Percentiles rank a stretch among this genome's conserved stretches.
Evolutionary conservation across 1,140 invertebrate genomes (phyloP).

Genomic region (Aphelinus certus): DNA sequence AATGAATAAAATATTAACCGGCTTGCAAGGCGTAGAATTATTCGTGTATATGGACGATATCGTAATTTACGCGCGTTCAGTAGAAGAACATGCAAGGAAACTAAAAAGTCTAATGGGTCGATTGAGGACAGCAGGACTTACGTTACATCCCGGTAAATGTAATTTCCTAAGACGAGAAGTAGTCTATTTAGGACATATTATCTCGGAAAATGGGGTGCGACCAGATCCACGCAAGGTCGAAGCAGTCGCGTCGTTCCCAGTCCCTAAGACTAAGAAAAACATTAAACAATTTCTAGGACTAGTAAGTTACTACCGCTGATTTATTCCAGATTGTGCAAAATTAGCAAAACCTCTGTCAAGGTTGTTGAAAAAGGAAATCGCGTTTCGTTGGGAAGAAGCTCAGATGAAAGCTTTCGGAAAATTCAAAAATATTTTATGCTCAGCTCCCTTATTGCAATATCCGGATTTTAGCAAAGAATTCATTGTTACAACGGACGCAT

Average conservation of each 20-base stretch:
- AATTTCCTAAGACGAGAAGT: conserved; percentile 47
- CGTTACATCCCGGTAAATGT: conserved; percentile 51
- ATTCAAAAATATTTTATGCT: conserved; percentile 36
- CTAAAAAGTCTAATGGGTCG: conserved; percentile 43
- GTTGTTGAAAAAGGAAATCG: conserved; percentile 53
- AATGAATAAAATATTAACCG: background rate
- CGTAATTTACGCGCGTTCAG: conserved; percentile 45
- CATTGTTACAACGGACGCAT: conserved; percentile 43
- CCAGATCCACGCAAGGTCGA: conserved; percentile 50
- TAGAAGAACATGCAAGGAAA: conserved; percentile 35
- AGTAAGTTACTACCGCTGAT: conserved; percentile 54
- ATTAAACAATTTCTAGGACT: conserved; percentile 52
- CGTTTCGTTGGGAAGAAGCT: conserved; percentile 46
- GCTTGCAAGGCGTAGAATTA: conserved; percentile 24
- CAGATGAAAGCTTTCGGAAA: conserved; percentile 42
- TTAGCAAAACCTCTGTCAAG: conserved; percentile 53
- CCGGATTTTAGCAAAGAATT: conserved; percentile 48
- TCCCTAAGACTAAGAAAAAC: conserved; percentile 44
- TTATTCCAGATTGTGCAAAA: conserved; percentile 54
- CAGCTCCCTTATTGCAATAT: conserved; percentile 46
- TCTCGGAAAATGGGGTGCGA: conserved; percentile 47
- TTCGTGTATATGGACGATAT: conserved; percentile 60
- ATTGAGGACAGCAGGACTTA: conserved; percentile 46
- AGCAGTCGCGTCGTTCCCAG: conserved; percentile 45
- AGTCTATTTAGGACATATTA: conserved; percentile 48